These are phyloP conservation scores for pig (Sus scrofa) DNA, from an alignment of 2,113 vertebrate species.

Conservation along the genomic window T2T-Sscrofa CM000818.6:54238501-54239000, in stretches of 20 bases:
- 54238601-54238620: background rate
- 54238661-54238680: background rate
- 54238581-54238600: conserved; percentile 23
- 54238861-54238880: background rate
- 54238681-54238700: accelerated
- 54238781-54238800: background rate
- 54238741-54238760: accelerated
- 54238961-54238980: no score
- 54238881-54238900: accelerated
- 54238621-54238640: background rate
- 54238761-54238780: accelerated
- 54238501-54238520: background rate
- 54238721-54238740: accelerated
- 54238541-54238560: background rate
- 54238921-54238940: background rate
- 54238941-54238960: background rate
- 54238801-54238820: background rate
- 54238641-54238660: accelerated
- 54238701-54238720: accelerated
- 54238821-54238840: background rate
- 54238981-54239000: no score
- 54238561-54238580: background rate
- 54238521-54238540: conserved; percentile 13
- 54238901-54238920: background rate
- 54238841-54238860: background rate